Conservation (phyloP, 2,113 vertebrate genomes). For the Onychostoma macrolepis region DNA sequence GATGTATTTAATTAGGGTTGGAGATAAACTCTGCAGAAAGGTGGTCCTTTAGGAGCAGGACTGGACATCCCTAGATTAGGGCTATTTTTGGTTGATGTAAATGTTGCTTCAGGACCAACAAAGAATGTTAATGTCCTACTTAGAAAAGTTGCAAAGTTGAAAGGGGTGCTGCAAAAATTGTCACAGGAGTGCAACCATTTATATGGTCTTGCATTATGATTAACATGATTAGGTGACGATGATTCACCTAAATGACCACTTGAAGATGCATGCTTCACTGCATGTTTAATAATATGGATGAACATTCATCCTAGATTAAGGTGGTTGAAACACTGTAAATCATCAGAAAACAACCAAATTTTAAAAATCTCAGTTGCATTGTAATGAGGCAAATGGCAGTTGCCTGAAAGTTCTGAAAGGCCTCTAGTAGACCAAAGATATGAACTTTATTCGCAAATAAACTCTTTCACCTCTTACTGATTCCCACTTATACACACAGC, state of each 20-base stretch:
- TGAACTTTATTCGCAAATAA: neutral
- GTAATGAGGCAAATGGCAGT: neutral
- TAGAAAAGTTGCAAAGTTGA: neutral
- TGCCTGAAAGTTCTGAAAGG: neutral
- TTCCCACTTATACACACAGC: conserved; percentile 41
- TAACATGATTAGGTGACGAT: neutral
- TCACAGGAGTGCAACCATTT: neutral
- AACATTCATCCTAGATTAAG: neutral
- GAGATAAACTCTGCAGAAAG: neutral
- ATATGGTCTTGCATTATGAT: neutral
- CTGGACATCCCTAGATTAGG: neutral
- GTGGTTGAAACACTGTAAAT: neutral
- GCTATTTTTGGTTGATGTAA: neutral
- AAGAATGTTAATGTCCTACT: neutral
- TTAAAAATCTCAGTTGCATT: neutral
- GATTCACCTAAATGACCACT: neutral
- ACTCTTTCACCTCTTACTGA: conserved; percentile 21
- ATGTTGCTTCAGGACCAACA: neutral
- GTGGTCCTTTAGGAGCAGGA: neutral
- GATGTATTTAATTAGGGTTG: neutral
- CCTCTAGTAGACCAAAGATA: neutral
- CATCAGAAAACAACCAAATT: neutral
- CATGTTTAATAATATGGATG: neutral
- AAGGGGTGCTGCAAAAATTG: neutral
- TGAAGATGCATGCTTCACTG: neutral